phyloP scores from a whole-genome alignment of 2,797 vertebrate species.

The Peromyscus melanophrys region DNA sequence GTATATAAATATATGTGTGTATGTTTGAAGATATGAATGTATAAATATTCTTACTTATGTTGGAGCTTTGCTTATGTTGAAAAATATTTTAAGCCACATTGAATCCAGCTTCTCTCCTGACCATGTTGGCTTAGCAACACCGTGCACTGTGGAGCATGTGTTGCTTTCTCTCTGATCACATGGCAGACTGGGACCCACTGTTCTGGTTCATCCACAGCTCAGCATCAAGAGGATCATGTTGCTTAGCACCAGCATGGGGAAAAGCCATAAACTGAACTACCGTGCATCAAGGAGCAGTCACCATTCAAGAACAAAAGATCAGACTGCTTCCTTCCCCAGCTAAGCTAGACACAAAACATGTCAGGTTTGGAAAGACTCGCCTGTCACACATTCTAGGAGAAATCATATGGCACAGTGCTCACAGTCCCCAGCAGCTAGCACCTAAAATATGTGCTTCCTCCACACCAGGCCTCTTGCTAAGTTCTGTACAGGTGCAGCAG shows the following conservation, averaged over 20 bases:
- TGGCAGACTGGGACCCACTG: background rate
- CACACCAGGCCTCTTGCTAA: background rate
- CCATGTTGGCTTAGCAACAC: background rate
- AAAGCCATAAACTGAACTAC: background rate
- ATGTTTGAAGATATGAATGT: constrained; percentile 40
- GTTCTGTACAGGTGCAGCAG: background rate
- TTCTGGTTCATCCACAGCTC: background rate
- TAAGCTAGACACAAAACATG: constrained; percentile 77
- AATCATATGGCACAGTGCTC: constrained; percentile 67
- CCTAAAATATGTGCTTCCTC: background rate
- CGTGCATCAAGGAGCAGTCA: background rate
- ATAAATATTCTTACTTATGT: background rate
- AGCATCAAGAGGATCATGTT: background rate
- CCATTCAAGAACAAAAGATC: constrained; percentile 72
- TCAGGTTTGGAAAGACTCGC: constrained; percentile 84
- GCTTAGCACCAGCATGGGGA: background rate
- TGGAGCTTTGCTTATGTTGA: background rate
- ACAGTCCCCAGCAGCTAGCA: background rate
- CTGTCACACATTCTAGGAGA: constrained; percentile 84
- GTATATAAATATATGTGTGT: background rate
- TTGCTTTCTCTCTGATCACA: background rate
- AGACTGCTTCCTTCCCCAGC: constrained; percentile 83
- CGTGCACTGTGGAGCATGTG: background rate
- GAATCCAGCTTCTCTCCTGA: background rate
- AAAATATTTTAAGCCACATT: background rate